Evolutionary conservation across 2,113 vertebrate species (phyloP), one percentile per base, ranked within the genome.

Genomic region (Heteronetta atricapilla): DNA sequence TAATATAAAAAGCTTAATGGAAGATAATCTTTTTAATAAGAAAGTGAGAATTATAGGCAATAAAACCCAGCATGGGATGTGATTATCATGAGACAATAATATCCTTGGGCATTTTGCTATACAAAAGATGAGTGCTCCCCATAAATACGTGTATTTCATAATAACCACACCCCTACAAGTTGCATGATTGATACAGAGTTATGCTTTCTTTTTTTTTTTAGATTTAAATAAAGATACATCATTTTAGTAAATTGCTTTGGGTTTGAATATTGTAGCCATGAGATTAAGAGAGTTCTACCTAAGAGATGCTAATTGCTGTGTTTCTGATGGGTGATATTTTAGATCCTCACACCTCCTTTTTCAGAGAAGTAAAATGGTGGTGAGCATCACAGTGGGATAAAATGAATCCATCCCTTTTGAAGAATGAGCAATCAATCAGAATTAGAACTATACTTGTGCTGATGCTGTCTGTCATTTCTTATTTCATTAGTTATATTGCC

Each of bases 1-100:
- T 88, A 96, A 83, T 79, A 81, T 48, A 93, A 96, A 96, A 94
- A 93, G 63, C 67, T 50, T 97, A 89, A 93, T 93, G 81, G 66
- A 93, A 96, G 79, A 89, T 84, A 28, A 36, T 88, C 79, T 88
- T 94, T 93, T 76, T 96, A 94, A 94, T 95, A 97, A 93, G 68
- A 67, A 89, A 88, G 52, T 84, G 73, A 82, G 93, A 96, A 95
- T 93, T 95, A 75, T 69, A 96, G 95, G 85, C 93, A 78, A 75
- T 95, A 94, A 96, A 92, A 76, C 83, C 69, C 85, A 95, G 64
- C 60, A 66, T 88, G 89, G 69, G 70, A 73, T 81, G 56, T 83
- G 80, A 92, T 96, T 95, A 93, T 70, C 33, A 11, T 31, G 70
- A 93, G 80, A 91, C 94, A 97, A 63, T 91, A 94, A 94, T 85